Evolutionary conservation across 1,140 invertebrate species (phyloP), one percentile per base, ranked within the genome.

Genomic region (Muscidifurax raptorellus): DNA sequence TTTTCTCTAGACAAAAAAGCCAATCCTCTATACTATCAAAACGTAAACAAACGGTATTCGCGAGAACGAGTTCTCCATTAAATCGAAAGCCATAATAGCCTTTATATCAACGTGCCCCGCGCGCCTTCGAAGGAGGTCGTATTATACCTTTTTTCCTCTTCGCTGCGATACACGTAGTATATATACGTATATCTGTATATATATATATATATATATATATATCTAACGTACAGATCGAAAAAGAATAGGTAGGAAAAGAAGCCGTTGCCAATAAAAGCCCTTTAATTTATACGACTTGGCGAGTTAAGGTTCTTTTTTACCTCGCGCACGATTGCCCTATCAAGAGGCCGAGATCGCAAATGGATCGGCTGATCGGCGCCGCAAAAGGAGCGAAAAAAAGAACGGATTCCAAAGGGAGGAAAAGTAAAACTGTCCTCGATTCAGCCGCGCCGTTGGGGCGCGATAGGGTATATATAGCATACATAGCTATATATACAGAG

Each of bases 341-440:
- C 80, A 75, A 72, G 44, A 75, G 15, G 72, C n/a, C 15, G 15
- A 75, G 71, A 82, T 82, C 69, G 47, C n/a, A 59, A 82, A 75
- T 82, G 47, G 47, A 82, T 82, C 47, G 80, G 28, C 69, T 44
- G 78, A 80, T 80, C 27, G 44, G 27, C 28, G 40, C 40, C 52
- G 64, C 32, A 44, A 87, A 87, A 85, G 85, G 80, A 87, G 87
- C 82, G 84, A 85, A 15, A 72, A 86, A 77, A 86, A 87, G 82
- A 86, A 83, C 77, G 10, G 75, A 88, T 85, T 81, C 80, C 77
- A 59, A 32, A 77, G 44, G 69, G 64, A 86, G 78, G 84, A 85
- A 87, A 87, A 84, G 87, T 87, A 89, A 88, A 88, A 87, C 86
- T 86, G 82, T 86, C 78, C 86, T 88, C 87, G 85, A 87, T 87